These are phyloP conservation scores for Silurus glanis DNA, from an alignment of 2,113 vertebrate species.

Conservation along the genomic window DNA sequence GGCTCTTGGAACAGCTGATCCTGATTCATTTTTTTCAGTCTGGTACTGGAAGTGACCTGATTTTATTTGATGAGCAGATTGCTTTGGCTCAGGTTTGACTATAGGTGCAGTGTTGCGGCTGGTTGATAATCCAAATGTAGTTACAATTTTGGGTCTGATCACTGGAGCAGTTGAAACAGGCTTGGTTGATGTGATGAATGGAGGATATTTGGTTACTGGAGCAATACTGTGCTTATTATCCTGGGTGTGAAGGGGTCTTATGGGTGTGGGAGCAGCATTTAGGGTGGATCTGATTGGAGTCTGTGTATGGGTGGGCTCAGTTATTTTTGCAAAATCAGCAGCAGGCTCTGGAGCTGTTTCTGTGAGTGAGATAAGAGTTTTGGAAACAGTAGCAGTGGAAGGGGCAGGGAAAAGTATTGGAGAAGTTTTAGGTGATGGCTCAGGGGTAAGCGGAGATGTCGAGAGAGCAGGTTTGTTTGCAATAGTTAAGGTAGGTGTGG, in stretches of 20 bases:
- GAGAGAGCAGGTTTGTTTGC: constrained; percentile 24
- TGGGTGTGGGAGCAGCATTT: constrained; percentile 14
- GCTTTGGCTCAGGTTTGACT: constrained; percentile 45
- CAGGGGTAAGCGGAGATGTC: constrained; percentile 17
- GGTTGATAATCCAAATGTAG: constrained; percentile 55
- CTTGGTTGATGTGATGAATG: constrained; percentile 47
- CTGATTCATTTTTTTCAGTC: constrained; percentile 25
- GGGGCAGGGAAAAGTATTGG: not conserved
- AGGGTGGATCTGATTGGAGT: not conserved
- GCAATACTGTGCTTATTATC: constrained; percentile 45
- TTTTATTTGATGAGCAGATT: constrained; percentile 35
- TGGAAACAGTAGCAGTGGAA: not conserved
- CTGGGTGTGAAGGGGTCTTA: constrained; percentile 4
- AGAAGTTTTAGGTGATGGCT: constrained; percentile 5
- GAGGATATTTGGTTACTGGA: constrained; percentile 41
- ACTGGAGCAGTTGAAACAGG: constrained; percentile 29
- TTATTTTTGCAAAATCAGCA: constrained; percentile 31
- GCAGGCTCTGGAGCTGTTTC: constrained; percentile 41
- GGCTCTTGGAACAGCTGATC: not conserved
- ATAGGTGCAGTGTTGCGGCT: constrained; percentile 52
- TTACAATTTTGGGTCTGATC: constrained; percentile 52
- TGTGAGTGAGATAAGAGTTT: constrained; percentile 37
- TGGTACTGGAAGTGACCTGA: not conserved
- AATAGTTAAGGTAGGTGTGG: constrained; percentile 39
- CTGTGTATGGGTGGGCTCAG: constrained; percentile 25